Base-by-base conservation (phyloP, 2,888 invertebrate genomes). In the Molorchus minor region DNA sequence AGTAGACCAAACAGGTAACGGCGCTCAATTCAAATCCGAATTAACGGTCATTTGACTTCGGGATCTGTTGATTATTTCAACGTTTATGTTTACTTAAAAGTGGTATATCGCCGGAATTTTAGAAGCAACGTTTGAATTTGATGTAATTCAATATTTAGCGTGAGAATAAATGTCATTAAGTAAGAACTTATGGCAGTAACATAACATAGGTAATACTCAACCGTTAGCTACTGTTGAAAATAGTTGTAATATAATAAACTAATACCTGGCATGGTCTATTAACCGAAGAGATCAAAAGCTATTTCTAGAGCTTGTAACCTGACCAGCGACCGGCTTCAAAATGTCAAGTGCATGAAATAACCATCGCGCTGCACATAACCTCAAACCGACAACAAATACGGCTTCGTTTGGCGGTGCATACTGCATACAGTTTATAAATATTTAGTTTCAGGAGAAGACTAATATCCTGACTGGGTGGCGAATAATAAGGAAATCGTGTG, bases 311-410 rank as follows among this genome's bases (percentile, higher is more conserved):
- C 12, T 5, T 38, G 38, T 36, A 49, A 36, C 13, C 49, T 36
- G 38, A 20, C 16, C 15, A 25, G 36, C 36, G 38, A 40, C 49
- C 49, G 49, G 49, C 49, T 38, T 49, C 21, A 49, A 49, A 65
- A 65, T 65, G 63, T 65, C 65, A 65, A 61, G 65, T 63, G 55
- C 58, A 65, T 58, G 56, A 62, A 63, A 60, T 61, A 65, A 61
- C 30, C 53, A 56, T 56, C 20, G 49, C 36, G 29, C 54, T 47
- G 15, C 16, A 64, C 61, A 57, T 64, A 64, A 66, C 65, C 62
- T 63, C 52, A 55, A 53, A 36, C 16, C 3, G 38, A 35, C 12
- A 49, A 25, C 49, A 25, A 46, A 29, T 30, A 46, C 19, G 10
- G 13, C 35, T 33, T 46, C 13, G 33, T 33, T 12, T 12, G 19